phyloP scores from a whole-genome alignment of 2,113 vertebrate species.

The Pogonocichla stellata region DNA sequence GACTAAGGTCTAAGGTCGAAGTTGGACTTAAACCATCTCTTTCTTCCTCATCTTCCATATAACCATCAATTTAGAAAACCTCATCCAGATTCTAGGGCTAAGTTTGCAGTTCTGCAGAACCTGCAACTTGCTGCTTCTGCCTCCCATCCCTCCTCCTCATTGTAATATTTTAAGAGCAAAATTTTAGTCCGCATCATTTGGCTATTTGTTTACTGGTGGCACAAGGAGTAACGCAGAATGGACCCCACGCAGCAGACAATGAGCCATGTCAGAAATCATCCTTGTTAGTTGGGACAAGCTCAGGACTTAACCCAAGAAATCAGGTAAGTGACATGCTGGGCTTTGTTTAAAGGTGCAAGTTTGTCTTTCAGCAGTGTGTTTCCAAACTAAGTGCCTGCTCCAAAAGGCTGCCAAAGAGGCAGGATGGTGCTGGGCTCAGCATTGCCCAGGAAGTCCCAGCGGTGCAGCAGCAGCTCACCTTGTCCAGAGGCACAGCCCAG shows the following conservation, averaged over 20 bases:
- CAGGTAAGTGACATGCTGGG: accelerated
- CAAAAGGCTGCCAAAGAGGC: neutral
- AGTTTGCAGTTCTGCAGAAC: neutral
- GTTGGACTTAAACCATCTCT: neutral
- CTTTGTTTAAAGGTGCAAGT: neutral
- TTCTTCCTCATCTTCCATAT: neutral
- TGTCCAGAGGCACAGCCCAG: neutral
- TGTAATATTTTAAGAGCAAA: neutral
- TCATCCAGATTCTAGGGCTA: neutral
- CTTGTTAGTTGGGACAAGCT: accelerated
- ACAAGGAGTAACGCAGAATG: neutral
- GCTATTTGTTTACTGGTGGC: neutral
- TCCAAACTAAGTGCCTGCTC: neutral
- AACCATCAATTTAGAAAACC: neutral
- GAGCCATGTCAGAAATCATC: neutral
- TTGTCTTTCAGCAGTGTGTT: neutral
- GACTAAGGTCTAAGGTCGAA: neutral
- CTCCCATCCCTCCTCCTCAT: neutral
- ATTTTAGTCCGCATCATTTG: neutral
- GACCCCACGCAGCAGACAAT: neutral
- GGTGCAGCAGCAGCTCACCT: accelerated
- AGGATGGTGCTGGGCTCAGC: neutral
- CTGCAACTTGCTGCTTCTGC: neutral
- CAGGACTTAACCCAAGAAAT: accelerated
- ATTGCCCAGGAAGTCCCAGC: accelerated